Conservation (phyloP, 2,797 vertebrate genomes). For the Serranus cabrilla region DNA sequence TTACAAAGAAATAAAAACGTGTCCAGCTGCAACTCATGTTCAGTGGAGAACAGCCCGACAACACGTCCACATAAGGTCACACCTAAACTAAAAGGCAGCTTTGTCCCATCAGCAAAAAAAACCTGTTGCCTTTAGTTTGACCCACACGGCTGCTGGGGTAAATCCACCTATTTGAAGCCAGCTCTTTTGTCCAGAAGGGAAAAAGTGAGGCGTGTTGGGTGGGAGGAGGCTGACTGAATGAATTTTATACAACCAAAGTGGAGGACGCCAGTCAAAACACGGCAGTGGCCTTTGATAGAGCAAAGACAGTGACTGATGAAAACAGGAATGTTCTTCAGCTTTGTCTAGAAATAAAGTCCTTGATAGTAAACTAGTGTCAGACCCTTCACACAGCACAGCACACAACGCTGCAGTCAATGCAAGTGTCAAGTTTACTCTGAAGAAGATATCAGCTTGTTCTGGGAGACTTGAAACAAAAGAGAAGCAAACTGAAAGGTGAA, state of each 20-base stretch:
- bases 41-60: constrained; percentile 20
- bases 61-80: constrained; percentile 50
- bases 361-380: constrained; percentile 22
- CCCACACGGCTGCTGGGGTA: constrained; percentile 62
- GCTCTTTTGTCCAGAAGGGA: constrained; percentile 60
- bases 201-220: constrained; percentile 36
- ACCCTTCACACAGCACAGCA: constrained; percentile 18
- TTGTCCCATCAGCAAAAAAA: constrained; percentile 60
- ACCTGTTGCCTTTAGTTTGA: constrained; percentile 54
- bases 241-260: constrained; percentile 9
- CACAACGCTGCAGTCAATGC: too few species aligned
- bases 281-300: constrained; percentile 44
- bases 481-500: constrained; percentile 52
- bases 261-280: constrained; percentile 61
- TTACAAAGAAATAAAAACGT: constrained; percentile 52
- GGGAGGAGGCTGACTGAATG: constrained; percentile 26
- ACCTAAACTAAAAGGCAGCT: constrained; percentile 55
- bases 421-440: constrained; percentile 48
- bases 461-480: constrained; percentile 19
- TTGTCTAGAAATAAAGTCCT: constrained; percentile 35
- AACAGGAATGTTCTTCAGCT: constrained; percentile 43
- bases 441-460: constrained; percentile 13
- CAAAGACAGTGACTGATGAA: constrained; percentile 20
- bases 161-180: constrained; percentile 63
- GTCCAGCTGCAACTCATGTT: constrained; percentile 45